Base-by-base conservation (phyloP, 2,797 vertebrate genomes). In the Argya squamiceps region DNA sequence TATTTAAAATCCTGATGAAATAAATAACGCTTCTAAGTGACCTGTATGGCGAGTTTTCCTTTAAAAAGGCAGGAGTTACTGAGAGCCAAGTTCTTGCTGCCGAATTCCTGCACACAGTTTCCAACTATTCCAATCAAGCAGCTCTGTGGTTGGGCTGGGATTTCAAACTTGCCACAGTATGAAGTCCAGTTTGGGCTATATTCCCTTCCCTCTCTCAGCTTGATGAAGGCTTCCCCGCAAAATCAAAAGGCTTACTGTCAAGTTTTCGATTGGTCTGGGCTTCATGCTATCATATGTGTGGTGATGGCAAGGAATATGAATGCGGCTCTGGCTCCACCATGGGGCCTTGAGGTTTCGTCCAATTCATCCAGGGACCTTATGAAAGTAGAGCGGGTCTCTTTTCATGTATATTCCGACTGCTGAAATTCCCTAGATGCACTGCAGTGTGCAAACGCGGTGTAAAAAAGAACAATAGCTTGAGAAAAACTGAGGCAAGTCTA, bases 181-280 rank as follows among this genome's bases (percentile, higher is more conserved):
- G 98, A 98, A 98, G 98, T 98, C 98, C 98, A 98, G 97, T 98
- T 98, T 97, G 98, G 98, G 97, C 98, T 97, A 98, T 97, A 97
- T 98, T 98, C 98, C 98, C 97, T 98, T 98, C 97, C 97, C 97
- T 98, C 97, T 97, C 98, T 94, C 98, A 98, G 98, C 98, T 96
- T 97, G 98, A 98, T 94, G 95, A 97, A 98, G 98, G 98, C 97
- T 98, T 98, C 97, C 98, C 98, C 94, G 84, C 98, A 97, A 98
- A 98, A 98, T 98, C 98, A 98, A 98, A 98, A 98, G 98, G 97
- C 98, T 98, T 97, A 97, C 98, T 98, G 98, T 98, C 98, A 98
- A 98, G 98, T 97, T 97, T 98, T 97, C 97, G 93, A 98, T 98
- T 98, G 98, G 98, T 97, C 97, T 97, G 98, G 97, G 98, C 97